These are phyloP conservation scores for Mionectes olivaceus DNA, from an alignment of 2,797 vertebrate genomes.

Conservation along the genomic window DNA sequence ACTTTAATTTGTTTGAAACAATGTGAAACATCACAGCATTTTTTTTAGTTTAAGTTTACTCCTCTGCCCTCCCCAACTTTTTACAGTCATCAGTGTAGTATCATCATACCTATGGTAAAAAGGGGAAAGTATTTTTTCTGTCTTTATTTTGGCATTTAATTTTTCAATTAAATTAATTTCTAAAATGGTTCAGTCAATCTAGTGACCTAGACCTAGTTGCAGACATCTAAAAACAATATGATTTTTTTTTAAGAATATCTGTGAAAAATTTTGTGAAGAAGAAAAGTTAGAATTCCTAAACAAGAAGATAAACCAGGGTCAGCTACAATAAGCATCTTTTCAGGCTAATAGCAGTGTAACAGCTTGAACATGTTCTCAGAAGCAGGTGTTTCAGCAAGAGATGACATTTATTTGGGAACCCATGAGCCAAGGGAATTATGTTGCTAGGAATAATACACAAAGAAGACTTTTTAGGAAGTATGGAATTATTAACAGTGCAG, in stretches of 20 bases:
- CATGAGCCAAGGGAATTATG: not conserved
- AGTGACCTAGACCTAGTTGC: not conserved
- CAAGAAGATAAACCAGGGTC: not conserved
- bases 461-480: not conserved
- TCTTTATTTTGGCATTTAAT: not conserved
- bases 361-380: not conserved
- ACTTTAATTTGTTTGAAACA: not conserved
- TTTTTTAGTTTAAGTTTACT: not conserved
- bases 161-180: not conserved
- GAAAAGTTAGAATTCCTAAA: not conserved
- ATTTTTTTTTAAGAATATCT: not conserved
- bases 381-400: conserved; percentile 18
- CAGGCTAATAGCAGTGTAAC: not conserved
- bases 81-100: not conserved
- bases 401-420: conserved; percentile 14
- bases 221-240: not conserved
- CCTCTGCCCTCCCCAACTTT: accelerated
- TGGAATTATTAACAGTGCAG: not conserved
- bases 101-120: not conserved
- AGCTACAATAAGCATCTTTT: not conserved
- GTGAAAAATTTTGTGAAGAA: not conserved
- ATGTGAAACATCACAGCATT: not conserved
- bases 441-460: not conserved
- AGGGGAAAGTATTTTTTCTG: not conserved
- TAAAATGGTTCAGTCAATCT: not conserved